Base-by-base conservation (phyloP, 2,888 invertebrate genomes). In the Ceraclea dissimilis region DNA sequence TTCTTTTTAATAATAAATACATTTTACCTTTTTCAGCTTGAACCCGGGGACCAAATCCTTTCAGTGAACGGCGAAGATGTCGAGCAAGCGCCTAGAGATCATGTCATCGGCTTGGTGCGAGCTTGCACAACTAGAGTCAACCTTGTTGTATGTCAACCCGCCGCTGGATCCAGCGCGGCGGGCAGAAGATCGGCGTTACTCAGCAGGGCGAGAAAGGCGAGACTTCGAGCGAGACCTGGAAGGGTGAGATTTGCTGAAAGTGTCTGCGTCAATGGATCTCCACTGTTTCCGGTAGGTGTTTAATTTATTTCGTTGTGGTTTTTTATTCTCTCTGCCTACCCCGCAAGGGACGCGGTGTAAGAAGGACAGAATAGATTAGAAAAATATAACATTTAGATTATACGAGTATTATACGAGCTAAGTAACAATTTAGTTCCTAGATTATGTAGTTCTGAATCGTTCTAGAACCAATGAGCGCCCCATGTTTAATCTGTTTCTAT, bases 1-100 rank as follows among this genome's bases (percentile, higher is more conserved):
- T n/a, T n/a, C n/a, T n/a, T n/a, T n/a, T n/a, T n/a, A n/a, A n/a
- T n/a, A n/a, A n/a, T n/a, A n/a, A n/a, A n/a, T n/a, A n/a, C n/a
- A n/a, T n/a, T n/a, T 51, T 52, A 49, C 57, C 56, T 51, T 63
- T 60, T 76, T 16, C 72, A 85, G 81, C 74, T 95, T 60, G 83
- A 90, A 66, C 92, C 94, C 0, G 93, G 93, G 4, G 95, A 95
- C 70, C 92, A 93, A 71, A 92, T 95, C 65, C 80, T 93, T 34
- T 83, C 84, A 64, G 93, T 95, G 49, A 93, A 95, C 70, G 93
- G 90, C 1, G 91, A 93, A 71, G 93, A 94, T 69, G 94, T 95
- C 11, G 85, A 86, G 69, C 73, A 82, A 49, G 89, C 92, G 2
- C 90, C 92, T 0, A 78, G 93, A 31, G 93, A 93, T 70, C 90